Evolutionary conservation across 2,888 invertebrate genomes (phyloP).

Genomic region (Timema cristinae): DNA sequence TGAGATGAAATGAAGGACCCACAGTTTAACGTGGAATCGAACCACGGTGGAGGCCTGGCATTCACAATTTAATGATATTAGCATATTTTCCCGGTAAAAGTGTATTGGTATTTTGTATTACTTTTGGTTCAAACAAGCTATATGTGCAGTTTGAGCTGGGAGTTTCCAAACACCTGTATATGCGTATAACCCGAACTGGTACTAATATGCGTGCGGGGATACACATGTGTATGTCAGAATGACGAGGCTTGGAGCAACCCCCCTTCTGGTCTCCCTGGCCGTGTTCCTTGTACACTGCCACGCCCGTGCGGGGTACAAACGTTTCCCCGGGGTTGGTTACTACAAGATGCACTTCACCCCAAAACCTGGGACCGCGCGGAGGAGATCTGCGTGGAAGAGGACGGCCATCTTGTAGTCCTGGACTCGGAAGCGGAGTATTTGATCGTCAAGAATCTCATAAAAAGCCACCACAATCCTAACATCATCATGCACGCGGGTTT

Average conservation of each 20-base stretch:
- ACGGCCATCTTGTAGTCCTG: background rate
- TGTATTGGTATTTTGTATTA: too few species aligned
- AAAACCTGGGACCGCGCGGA: background rate
- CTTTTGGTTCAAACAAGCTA: too few species aligned
- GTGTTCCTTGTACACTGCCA: background rate
- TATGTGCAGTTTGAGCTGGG: too few species aligned
- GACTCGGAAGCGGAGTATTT: background rate
- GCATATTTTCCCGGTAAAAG: too few species aligned
- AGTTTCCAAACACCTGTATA: too few species aligned
- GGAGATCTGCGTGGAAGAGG: background rate
- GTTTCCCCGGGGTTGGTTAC: background rate
- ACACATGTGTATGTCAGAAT: background rate
- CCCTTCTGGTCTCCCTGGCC: background rate
- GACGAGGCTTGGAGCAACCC: background rate
- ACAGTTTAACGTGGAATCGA: too few species aligned
- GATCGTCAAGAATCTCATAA: background rate
- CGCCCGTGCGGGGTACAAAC: background rate
- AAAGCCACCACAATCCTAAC: background rate
- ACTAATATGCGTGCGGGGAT: too few species aligned
- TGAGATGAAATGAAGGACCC: too few species aligned
- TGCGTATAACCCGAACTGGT: too few species aligned
- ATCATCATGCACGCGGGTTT: background rate
- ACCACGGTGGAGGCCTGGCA: too few species aligned
- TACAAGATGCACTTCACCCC: background rate
- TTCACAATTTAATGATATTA: too few species aligned